Percentiles rank a stretch among this genome's conserved stretches.
These are phyloP conservation scores for Barnardius zonarius DNA, from an alignment of 2,113 vertebrate genomes.

Conservation along the genomic window DNA sequence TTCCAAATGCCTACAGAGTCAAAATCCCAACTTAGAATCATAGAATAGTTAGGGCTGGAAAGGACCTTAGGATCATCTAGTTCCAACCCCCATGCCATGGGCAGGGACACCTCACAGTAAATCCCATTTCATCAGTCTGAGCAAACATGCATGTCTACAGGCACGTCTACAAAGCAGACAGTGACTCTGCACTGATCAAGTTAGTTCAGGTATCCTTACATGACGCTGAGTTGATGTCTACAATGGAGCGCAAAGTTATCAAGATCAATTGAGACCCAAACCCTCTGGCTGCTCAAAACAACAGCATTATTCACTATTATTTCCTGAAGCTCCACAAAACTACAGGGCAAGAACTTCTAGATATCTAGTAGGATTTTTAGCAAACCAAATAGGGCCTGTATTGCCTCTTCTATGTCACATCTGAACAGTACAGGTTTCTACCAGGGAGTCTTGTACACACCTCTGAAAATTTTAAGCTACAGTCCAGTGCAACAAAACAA, in stretches of 20 bases:
- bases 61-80: too few relatives aligned
- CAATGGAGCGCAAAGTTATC: rapidly evolving
- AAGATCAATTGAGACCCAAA: not conserved
- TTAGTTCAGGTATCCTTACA: not conserved
- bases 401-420: not conserved
- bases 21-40: not conserved
- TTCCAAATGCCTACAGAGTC: not conserved
- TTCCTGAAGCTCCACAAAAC: not conserved
- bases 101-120: not conserved
- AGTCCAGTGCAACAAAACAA: not conserved
- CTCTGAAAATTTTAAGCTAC: not conserved
- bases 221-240: not conserved
- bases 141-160: not conserved
- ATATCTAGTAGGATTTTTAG: not conserved
- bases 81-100: too few relatives aligned
- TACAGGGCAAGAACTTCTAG: not conserved
- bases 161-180: not conserved
- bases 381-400: not conserved
- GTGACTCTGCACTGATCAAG: not conserved
- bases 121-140: not conserved
- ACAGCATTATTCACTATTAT: not conserved
- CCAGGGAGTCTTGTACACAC: not conserved
- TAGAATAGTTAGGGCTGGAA: too few relatives aligned
- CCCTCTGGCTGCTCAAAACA: not conserved
- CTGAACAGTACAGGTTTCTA: not conserved